These are phyloP conservation scores for Parnassius mnemosyne DNA, from an alignment of 2,888 invertebrate genomes.

Conservation along the genomic window DNA sequence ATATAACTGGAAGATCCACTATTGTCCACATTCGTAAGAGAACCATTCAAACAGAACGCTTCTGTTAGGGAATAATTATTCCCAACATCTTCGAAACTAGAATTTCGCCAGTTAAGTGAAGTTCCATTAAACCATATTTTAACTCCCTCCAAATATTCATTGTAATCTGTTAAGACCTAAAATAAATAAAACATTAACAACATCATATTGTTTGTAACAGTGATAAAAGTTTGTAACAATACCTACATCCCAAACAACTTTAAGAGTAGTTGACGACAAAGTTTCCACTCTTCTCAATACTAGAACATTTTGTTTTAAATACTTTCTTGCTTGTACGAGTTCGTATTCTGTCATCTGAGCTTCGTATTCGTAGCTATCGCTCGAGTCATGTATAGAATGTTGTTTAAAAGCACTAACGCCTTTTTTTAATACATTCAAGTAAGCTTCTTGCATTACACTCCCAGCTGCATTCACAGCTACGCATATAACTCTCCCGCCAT, in stretches of 20 bases:
- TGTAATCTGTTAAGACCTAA: conserved; percentile 76
- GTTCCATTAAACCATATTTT: conserved; percentile 82
- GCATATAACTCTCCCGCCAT: conserved; percentile 75
- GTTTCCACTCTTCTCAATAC: conserved; percentile 84
- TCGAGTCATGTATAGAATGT: conserved; percentile 53
- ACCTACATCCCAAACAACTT: conserved; percentile 91
- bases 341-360: conserved; percentile 85
- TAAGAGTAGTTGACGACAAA: conserved; percentile 87
- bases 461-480: conserved; percentile 75
- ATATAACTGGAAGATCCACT: conserved; percentile 86
- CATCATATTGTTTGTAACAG: background rate
- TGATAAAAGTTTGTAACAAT: conserved; percentile 18
- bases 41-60: conserved; percentile 78
- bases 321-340: conserved; percentile 87
- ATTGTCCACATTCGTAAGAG: conserved; percentile 84
- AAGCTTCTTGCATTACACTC: conserved; percentile 75
- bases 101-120: conserved; percentile 70
- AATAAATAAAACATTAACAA: conserved; percentile 31
- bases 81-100: conserved; percentile 54
- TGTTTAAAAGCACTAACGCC: conserved; percentile 64
- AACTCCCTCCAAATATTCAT: conserved; percentile 84
- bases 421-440: conserved; percentile 71
- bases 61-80: conserved; percentile 54
- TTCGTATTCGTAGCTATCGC: conserved; percentile 59
- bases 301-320: conserved; percentile 89